A percentile compares a stretch with the other conserved stretches of the same genome.
phyloP scores from a whole-genome alignment of 2,888 invertebrate genomes.

The Synergus laeviventris region DNA sequence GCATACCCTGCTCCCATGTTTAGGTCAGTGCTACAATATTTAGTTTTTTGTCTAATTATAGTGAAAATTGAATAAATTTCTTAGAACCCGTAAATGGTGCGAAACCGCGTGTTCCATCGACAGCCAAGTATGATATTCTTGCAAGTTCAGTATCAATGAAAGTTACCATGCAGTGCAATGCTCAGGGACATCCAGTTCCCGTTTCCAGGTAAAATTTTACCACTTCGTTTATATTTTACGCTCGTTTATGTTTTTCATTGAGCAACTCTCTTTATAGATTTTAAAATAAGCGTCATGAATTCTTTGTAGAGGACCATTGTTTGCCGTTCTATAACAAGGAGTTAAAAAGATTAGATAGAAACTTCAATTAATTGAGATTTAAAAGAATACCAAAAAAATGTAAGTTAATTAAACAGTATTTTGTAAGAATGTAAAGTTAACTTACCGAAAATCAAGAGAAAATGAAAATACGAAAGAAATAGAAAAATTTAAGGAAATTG shows the following conservation, averaged over 20 bases:
- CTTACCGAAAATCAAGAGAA: too few relatives aligned
- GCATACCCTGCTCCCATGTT: conserved; percentile 71
- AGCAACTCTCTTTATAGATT: too few relatives aligned
- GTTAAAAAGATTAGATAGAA: too few relatives aligned
- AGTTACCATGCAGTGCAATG: conserved; percentile 82
- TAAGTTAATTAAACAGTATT: too few relatives aligned
- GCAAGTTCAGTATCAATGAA: conserved; percentile 76
- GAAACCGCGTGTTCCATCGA: conserved; percentile 79
- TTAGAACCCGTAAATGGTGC: conserved; percentile 80
- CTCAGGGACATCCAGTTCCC: conserved; percentile 84
- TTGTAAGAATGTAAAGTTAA: too few relatives aligned
- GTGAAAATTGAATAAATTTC: conserved; percentile 35
- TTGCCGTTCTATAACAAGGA: too few relatives aligned
- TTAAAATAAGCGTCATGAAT: too few relatives aligned
- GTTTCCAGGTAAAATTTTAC: conserved; percentile 79
- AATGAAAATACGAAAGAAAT: too few relatives aligned
- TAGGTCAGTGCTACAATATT: conserved; percentile 63
- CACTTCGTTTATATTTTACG: background rate
- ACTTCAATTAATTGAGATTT: too few relatives aligned
- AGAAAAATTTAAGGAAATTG: too few relatives aligned
- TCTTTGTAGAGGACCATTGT: too few relatives aligned
- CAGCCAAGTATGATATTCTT: conserved; percentile 79
- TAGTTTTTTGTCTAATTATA: conserved; percentile 42
- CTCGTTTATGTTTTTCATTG: background rate
- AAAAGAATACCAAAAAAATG: too few relatives aligned